Evolutionary conservation across 2,888 invertebrate species (phyloP).

Genomic region (Andrena flavipes): DNA sequence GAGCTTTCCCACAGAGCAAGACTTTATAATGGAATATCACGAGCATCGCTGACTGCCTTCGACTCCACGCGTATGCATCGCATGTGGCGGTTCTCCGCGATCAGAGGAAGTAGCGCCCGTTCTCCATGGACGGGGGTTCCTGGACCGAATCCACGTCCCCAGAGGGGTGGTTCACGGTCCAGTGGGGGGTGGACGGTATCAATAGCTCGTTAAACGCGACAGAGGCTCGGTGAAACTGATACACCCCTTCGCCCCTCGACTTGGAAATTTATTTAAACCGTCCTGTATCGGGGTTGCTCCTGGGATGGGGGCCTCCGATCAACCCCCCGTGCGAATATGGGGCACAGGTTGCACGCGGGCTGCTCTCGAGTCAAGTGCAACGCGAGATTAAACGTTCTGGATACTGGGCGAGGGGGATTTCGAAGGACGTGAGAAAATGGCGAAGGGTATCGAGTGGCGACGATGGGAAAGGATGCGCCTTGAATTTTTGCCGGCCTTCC

Average conservation of each 20-base stretch:
- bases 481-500: background rate
- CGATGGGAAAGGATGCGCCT: background rate
- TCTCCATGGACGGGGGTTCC: constrained; percentile 22
- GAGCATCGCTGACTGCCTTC: constrained; percentile 36
- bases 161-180: constrained; percentile 49
- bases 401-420: constrained; percentile 35
- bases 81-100: constrained; percentile 70
- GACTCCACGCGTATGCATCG: constrained; percentile 56
- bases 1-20: constrained; percentile 77
- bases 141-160: constrained; percentile 4
- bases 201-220: constrained; percentile 84
- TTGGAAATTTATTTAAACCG: constrained; percentile 83
- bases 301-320: constrained; percentile 16
- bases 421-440: constrained; percentile 58
- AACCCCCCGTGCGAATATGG: constrained; percentile 77
- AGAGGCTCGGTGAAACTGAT: constrained; percentile 63
- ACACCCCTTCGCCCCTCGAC: constrained; percentile 61
- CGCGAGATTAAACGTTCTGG: constrained; percentile 73
- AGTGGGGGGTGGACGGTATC: constrained; percentile 77
- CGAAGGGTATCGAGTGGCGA: background rate
- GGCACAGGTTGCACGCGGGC: constrained; percentile 78
- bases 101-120: background rate
- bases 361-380: constrained; percentile 79
- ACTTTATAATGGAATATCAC: constrained; percentile 77
- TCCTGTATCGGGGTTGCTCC: constrained; percentile 24